Evolutionary conservation across 2,113 vertebrate species (phyloP).

Genomic region (Centropus bengalensis): DNA sequence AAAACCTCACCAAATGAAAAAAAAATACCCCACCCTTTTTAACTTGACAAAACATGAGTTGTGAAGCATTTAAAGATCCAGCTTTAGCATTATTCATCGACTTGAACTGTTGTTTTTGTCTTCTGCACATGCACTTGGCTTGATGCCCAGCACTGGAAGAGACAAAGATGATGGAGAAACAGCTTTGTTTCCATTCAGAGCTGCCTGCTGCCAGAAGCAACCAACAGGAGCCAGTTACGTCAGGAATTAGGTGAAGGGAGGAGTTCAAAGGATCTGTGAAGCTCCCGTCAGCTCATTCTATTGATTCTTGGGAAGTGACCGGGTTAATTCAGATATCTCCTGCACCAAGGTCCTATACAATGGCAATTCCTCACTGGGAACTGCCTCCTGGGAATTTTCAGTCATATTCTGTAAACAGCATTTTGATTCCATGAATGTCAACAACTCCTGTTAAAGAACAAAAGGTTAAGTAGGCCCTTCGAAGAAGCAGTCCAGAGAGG

Average conservation of each 20-base stretch:
- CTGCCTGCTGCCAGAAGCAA: not conserved
- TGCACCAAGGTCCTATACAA: not conserved
- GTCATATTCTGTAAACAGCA: not conserved
- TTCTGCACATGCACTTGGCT: not conserved
- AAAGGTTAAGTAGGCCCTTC: not conserved
- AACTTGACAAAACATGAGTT: not conserved
- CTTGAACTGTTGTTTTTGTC: not conserved
- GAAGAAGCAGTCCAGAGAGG: not conserved
- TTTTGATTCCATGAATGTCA: not conserved
- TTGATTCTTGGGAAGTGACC: not conserved
- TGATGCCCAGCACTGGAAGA: not conserved
- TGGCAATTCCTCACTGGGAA: not conserved
- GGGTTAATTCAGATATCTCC: not conserved
- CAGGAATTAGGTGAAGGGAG: not conserved
- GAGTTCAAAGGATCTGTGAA: not conserved
- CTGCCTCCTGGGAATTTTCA: not conserved
- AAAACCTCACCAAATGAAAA: not conserved
- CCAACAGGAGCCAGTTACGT: not conserved
- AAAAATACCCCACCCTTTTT: not conserved
- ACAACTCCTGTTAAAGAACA: not conserved
- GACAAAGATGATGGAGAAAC: not conserved
- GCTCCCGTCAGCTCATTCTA: not conserved
- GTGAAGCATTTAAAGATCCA: not conserved
- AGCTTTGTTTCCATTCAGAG: not conserved
- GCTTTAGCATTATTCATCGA: not conserved